phyloP scores from a whole-genome alignment of 2,113 vertebrate species.

The Anser cygnoides region DNA sequence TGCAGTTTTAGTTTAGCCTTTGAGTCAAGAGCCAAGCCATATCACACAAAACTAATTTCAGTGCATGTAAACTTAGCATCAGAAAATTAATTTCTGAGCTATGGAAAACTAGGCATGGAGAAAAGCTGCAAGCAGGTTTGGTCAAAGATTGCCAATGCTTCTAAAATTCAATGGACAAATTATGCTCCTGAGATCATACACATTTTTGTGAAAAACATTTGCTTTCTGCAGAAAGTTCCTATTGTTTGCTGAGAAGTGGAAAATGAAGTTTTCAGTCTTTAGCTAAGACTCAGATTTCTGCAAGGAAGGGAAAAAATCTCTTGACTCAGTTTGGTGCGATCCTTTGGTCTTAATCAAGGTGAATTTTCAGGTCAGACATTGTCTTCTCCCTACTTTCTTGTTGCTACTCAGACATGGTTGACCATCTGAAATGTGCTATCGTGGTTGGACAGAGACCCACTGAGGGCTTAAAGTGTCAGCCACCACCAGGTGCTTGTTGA shows the following conservation, averaged over 20 bases:
- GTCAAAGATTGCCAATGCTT: neutral
- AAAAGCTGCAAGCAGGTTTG: neutral
- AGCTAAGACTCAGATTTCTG: neutral
- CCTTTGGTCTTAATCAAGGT: neutral
- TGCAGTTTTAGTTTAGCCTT: neutral
- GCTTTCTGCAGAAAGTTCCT: neutral
- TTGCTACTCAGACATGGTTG: neutral
- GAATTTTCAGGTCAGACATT: neutral
- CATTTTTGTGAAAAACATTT: neutral
- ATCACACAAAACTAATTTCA: neutral
- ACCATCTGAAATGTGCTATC: neutral
- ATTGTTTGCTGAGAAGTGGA: neutral
- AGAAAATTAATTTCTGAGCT: neutral
- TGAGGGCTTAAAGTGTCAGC: neutral
- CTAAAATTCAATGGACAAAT: neutral
- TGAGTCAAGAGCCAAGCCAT: neutral
- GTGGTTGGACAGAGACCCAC: neutral
- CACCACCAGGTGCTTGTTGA: neutral
- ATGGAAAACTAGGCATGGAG: neutral
- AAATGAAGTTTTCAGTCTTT: neutral
- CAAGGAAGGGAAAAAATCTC: neutral
- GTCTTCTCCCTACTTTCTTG: neutral
- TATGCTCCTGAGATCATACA: neutral
- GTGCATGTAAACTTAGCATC: neutral
- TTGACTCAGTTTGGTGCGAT: neutral